phyloP scores from a whole-genome alignment of 2,888 invertebrate species.

The Oithona nana region DNA sequence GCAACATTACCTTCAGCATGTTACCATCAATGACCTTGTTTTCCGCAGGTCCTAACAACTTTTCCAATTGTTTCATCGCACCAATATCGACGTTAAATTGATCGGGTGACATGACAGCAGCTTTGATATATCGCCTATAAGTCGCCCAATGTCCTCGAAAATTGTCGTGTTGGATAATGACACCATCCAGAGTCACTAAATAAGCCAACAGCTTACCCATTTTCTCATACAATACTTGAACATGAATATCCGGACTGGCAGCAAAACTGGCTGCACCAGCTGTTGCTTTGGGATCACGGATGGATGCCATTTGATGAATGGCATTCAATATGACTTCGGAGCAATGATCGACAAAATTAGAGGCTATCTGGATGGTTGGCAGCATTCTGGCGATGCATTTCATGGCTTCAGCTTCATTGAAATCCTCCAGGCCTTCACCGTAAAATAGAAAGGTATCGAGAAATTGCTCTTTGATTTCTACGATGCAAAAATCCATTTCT shows the following conservation, averaged over 20 bases:
- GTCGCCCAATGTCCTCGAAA: slow-evolving; percentile 51
- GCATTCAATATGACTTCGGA: slow-evolving; percentile 30
- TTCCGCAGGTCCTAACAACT: background rate
- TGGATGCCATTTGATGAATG: slow-evolving; percentile 29
- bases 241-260: background rate
- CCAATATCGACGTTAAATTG: background rate
- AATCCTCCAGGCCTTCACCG: background rate
- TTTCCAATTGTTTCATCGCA: background rate
- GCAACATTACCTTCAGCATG: slow-evolving; percentile 20
- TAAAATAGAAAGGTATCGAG: background rate
- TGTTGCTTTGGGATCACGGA: background rate
- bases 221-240: slow-evolving; percentile 28
- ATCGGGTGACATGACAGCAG: slow-evolving; percentile 24
- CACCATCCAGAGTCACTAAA: slow-evolving; percentile 43
- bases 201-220: slow-evolving; percentile 33
- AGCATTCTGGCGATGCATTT: background rate
- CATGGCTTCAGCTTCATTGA: background rate
- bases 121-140: slow-evolving; percentile 52
- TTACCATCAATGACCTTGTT: background rate
- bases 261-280: too few relatives aligned
- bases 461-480: background rate
- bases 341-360: slow-evolving; percentile 28
- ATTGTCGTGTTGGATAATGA: slow-evolving; percentile 37
- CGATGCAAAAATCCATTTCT: background rate
- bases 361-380: background rate